A percentile compares a stretch with the other conserved stretches of the same genome.
These are phyloP conservation scores for Hapalemur alaotrensis DNA, from an alignment of 2,797 vertebrate species.

Conservation along the genomic window DNA sequence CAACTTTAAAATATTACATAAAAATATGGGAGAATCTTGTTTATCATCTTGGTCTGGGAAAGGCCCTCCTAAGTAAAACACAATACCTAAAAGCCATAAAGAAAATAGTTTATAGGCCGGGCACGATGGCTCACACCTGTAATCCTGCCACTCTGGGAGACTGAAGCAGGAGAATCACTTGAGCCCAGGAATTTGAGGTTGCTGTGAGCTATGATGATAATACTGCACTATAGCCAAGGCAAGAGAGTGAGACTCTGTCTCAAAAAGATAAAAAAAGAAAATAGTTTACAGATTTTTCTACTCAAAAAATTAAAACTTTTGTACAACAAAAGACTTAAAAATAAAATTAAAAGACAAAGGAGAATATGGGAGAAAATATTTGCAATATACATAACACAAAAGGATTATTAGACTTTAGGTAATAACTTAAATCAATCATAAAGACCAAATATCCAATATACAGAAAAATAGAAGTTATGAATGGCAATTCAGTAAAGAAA, in stretches of 20 bases:
- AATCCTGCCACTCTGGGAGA: neutral
- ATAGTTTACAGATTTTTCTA: neutral
- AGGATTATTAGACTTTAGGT: neutral
- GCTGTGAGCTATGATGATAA: neutral
- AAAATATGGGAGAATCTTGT: neutral
- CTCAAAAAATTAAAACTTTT: neutral
- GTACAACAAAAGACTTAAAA: neutral
- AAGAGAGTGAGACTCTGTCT: neutral
- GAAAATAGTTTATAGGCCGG: neutral
- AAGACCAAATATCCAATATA: neutral
- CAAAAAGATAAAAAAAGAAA: neutral
- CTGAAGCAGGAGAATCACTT: neutral
- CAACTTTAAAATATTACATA: neutral
- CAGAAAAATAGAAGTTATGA: neutral
- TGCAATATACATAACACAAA: neutral
- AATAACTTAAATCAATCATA: constrained; percentile 5
- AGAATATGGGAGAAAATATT: neutral
- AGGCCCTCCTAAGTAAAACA: neutral
- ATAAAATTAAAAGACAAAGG: neutral
- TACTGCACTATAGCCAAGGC: neutral
- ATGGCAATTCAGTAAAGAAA: neutral
- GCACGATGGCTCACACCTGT: neutral
- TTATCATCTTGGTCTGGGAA: neutral
- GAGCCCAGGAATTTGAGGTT: neutral
- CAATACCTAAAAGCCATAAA: neutral